These are phyloP conservation scores for Diachasmimorpha longicaudata DNA, from an alignment of 1,140 invertebrate genomes.

Conservation along the genomic window DNA sequence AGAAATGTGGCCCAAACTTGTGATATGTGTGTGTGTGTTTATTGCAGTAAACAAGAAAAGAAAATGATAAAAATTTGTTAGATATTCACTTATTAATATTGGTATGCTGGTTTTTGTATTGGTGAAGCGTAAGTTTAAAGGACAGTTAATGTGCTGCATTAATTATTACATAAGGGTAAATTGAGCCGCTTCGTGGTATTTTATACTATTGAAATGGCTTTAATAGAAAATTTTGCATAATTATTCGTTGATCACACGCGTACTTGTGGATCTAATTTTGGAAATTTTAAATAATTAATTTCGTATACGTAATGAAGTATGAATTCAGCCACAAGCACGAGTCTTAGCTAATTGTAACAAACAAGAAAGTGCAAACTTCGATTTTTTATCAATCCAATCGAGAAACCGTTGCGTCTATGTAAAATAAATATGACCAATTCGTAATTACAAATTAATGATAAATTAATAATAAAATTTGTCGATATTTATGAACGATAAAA, in stretches of 20 bases:
- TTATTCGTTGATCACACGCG: background rate
- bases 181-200: background rate
- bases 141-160: background rate
- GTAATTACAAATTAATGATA: conserved; percentile 9
- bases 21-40: conserved; percentile 22
- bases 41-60: background rate
- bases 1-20: conserved; percentile 23
- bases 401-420: background rate
- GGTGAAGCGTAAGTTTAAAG: background rate
- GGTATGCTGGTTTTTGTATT: conserved; percentile 1
- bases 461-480: background rate
- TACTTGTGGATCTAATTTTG: background rate
- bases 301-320: background rate
- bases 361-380: background rate
- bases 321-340: background rate
- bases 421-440: conserved; percentile 20
- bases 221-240: background rate
- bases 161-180: background rate
- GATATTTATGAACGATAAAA: background rate
- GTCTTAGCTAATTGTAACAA: background rate
- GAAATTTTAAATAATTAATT: background rate
- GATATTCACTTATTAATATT: background rate
- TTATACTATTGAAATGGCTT: background rate
- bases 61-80: background rate
- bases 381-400: background rate